Conservation (phyloP, 1,140 invertebrate species). For the Portunus trituberculatus region DNA sequence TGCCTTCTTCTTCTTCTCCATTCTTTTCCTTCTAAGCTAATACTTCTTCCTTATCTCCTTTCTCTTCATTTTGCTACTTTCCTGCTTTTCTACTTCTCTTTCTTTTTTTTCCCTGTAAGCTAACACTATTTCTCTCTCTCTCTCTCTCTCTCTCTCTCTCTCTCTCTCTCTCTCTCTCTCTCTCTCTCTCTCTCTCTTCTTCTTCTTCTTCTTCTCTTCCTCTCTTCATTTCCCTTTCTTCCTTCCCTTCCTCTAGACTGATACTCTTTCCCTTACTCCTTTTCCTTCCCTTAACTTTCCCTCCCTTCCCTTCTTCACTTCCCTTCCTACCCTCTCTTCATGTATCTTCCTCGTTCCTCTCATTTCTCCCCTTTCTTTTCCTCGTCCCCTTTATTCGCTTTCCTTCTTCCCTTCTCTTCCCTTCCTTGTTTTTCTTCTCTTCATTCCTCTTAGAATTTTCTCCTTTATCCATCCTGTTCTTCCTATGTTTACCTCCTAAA, state of each 20-base stretch:
- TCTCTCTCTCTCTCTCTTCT: background rate
- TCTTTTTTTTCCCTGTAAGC: background rate
- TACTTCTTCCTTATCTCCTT: background rate
- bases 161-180: background rate
- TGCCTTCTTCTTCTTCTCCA: background rate
- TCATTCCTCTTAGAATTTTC: background rate
- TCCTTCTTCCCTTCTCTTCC: background rate
- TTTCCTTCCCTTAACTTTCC: background rate
- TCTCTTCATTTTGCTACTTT: background rate
- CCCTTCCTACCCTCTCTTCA: background rate
- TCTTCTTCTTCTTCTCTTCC: background rate
- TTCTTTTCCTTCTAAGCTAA: background rate
- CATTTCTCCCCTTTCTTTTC: background rate
- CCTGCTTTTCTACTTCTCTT: background rate
- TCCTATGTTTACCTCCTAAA: no score
- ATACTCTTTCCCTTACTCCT: background rate
- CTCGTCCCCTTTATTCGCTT: background rate
- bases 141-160: background rate
- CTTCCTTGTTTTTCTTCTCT: background rate
- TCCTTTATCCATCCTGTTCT: no score
- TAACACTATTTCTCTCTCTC: background rate
- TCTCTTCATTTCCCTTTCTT: background rate
- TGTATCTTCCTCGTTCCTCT: background rate
- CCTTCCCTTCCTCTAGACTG: background rate
- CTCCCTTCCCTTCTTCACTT: background rate